Percentiles rank a stretch among this genome's conserved stretches.
These are phyloP conservation scores for Chloroceryle inda DNA, from an alignment of 2,797 vertebrate genomes.

Conservation along the genomic window DNA sequence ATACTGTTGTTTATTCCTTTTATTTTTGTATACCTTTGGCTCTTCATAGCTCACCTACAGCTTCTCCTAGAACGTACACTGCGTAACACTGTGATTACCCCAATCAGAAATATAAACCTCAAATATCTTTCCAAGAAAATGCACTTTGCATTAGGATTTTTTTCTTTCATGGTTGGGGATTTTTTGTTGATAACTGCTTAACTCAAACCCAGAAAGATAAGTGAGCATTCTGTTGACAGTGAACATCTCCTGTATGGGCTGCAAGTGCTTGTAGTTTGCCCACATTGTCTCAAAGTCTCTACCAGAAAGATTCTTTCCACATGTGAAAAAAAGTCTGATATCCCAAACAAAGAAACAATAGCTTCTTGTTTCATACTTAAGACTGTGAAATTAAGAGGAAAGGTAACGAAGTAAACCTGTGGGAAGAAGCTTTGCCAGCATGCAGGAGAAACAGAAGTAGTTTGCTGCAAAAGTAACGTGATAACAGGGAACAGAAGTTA, in stretches of 20 bases:
- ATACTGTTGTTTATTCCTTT: not conserved
- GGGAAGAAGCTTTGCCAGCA: not conserved
- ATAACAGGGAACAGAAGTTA: not conserved
- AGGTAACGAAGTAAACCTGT: not conserved
- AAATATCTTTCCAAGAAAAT: not conserved
- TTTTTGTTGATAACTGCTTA: not conserved
- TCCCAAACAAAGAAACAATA: not conserved
- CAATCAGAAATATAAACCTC: not conserved
- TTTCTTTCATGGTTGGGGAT: not conserved
- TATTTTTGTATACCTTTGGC: not conserved
- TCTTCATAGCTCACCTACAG: not conserved
- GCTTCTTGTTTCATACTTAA: not conserved
- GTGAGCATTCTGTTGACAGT: slow-evolving; percentile 5
- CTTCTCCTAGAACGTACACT: not conserved
- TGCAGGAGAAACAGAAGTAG: not conserved
- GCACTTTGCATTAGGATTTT: not conserved
- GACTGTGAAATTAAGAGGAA: not conserved
- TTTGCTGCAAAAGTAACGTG: not conserved
- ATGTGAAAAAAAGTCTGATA: not conserved
- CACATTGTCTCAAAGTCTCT: not conserved
- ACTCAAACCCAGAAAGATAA: slow-evolving; percentile 7
- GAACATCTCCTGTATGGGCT: not conserved
- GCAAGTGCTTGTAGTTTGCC: not conserved
- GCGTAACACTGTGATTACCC: not conserved
- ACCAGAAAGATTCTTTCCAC: not conserved